These are phyloP conservation scores for Origma solitaria DNA, from an alignment of 2,113 vertebrate species.

Conservation along the genomic window DNA sequence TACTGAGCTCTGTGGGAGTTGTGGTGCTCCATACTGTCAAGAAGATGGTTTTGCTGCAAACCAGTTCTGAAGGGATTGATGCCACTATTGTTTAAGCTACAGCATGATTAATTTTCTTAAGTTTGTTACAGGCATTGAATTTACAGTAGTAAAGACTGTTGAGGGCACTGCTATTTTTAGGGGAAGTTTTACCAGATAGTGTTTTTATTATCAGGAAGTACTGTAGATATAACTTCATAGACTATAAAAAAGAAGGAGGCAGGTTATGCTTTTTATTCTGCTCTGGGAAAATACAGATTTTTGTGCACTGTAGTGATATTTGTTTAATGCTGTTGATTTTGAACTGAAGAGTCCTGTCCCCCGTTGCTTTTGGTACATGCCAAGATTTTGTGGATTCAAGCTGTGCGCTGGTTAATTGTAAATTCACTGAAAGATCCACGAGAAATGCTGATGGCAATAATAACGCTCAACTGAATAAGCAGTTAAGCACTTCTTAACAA, in stretches of 20 bases:
- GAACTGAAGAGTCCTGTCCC: background rate
- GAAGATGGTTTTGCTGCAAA: background rate
- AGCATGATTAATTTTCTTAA: background rate
- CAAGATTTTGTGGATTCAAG: background rate
- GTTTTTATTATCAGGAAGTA: background rate
- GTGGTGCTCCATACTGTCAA: background rate
- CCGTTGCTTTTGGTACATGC: background rate
- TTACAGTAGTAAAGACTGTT: background rate
- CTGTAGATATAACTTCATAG: background rate
- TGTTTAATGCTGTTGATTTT: background rate
- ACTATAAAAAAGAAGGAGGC: background rate
- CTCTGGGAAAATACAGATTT: background rate
- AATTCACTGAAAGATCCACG: background rate
- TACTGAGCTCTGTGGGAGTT: background rate
- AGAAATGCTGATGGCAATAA: slow-evolving; percentile 9
- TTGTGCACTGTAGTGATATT: background rate
- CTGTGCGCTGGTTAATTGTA: background rate
- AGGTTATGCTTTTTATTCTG: background rate
- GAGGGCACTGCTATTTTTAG: background rate
- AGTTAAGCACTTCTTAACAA: slow-evolving; percentile 1
- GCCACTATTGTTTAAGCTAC: background rate
- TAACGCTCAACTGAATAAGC: background rate
- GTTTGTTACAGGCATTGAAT: background rate
- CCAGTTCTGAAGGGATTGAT: background rate
- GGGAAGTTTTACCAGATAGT: background rate